phyloP scores from a whole-genome alignment of 2,888 invertebrate species.

The Drosophila ezoana region DNA sequence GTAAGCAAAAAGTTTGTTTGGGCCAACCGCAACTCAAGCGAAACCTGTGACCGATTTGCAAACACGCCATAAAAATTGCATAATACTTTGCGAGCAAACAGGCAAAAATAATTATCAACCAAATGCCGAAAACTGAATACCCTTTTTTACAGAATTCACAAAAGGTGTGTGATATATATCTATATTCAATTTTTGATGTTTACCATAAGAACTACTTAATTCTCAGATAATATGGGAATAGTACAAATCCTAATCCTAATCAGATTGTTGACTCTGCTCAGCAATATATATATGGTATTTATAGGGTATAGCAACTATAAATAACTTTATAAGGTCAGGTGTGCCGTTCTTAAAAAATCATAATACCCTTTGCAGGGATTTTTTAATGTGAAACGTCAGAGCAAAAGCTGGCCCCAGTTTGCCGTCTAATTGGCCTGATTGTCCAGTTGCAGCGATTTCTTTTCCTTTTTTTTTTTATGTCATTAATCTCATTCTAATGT shows the following conservation, averaged over 20 bases:
- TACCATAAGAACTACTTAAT: too few species aligned
- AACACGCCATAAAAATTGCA: constrained; percentile 31
- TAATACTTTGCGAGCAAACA: constrained; percentile 8
- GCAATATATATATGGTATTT: too few species aligned
- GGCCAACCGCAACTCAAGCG: constrained; percentile 67
- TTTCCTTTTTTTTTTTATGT: background rate
- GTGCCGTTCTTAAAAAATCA: too few species aligned
- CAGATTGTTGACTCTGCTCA: too few species aligned
- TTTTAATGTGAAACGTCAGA: background rate
- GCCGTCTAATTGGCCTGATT: constrained; percentile 52
- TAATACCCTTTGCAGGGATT: background rate
- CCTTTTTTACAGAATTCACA: too few species aligned
- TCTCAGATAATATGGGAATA: too few species aligned
- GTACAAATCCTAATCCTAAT: too few species aligned
- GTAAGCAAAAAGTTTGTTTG: constrained; percentile 73
- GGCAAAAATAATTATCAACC: background rate
- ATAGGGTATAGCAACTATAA: too few species aligned
- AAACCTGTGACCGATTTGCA: constrained; percentile 72
- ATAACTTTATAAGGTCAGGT: too few species aligned
- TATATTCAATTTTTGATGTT: too few species aligned
- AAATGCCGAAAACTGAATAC: background rate
- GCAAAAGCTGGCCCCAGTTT: constrained; percentile 11
- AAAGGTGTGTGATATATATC: too few species aligned
- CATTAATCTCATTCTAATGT: constrained; percentile 63
- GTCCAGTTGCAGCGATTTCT: constrained; percentile 34